Evolutionary conservation across 2,797 vertebrate species (phyloP), one percentile per base, ranked within the genome.

Genomic region (Pipistrellus pipistrellus): DNA sequence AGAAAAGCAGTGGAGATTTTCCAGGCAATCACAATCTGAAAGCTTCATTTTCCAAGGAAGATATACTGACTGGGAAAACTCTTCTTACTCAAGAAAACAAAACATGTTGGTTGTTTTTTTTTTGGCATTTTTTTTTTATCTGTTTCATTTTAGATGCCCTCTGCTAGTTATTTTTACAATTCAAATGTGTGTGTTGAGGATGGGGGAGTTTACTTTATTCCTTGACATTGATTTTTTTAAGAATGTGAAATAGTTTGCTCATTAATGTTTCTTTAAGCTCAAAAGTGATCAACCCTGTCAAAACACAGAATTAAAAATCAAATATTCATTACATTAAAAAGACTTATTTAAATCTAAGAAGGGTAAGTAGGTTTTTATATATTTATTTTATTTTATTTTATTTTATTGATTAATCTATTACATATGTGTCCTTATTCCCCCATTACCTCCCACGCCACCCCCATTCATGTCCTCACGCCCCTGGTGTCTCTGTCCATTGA

Each of bases 41-140:
- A 48, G 41, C 21, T 92, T 83, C 46, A 81, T 93, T 93, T 88
- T 89, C 59, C 51, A 53, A 93, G 46, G 72, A 93, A 92, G 64
- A 80, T 84, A 7, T 20, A 62, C 32, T 94, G 80, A 68, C 38
- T 93, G 13, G 78, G 20, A 84, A 95, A 86, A 35, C 68, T 96
- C 18, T n/a, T 83, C 21, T 59, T 48, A 85, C 85, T 86, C 53
- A 92, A 88, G 91, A 95, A 95, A 96, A 95, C n/a, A 95, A 96
- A 95, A 91, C 75, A 35, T 95, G 73, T 96, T 96, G 35, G 82
- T 95, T 94, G 87, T 2, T 87, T 25, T 69, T 59, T 13, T 13
- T 75, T 90, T 96, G 46, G 46, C 44, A 44, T 51, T 13, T 75
- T 90, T 96, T 96, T 96, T 96, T 90, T 21, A 8, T 95, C 69